These are phyloP conservation scores for Apodemia hepburni DNA, from an alignment of 2,888 invertebrate genomes.

Conservation along the genomic window DNA sequence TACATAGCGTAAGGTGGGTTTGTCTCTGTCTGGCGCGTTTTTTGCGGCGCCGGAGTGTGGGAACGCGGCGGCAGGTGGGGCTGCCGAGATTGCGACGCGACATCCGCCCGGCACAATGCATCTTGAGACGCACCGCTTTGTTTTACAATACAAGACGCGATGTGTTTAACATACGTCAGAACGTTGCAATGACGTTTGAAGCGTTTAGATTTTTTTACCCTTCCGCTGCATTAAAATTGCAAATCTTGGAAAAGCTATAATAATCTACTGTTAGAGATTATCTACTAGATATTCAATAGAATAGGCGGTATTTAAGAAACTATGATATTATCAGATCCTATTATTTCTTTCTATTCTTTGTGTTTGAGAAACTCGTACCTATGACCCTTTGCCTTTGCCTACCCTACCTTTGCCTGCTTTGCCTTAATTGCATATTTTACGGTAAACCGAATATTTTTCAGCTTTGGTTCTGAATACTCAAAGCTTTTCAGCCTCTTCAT, in stretches of 20 bases:
- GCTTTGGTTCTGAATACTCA: too few species aligned
- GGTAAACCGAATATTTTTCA: too few species aligned
- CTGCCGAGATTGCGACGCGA: slow-evolving; percentile 78
- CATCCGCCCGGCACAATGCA: slow-evolving; percentile 78
- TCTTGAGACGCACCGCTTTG: slow-evolving; percentile 51
- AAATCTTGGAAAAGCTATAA: slow-evolving; percentile 30
- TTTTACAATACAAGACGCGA: slow-evolving; percentile 60
- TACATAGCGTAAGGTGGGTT: slow-evolving; percentile 40
- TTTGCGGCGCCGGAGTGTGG: slow-evolving; percentile 80
- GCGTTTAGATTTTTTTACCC: slow-evolving; percentile 43
- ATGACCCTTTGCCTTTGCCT: too few species aligned
- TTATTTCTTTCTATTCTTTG: too few species aligned
- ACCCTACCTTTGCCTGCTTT: too few species aligned
- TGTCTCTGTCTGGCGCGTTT: slow-evolving; percentile 65
- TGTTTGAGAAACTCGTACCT: too few species aligned
- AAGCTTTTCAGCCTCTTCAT: too few species aligned
- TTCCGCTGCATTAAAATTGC: slow-evolving; percentile 32
- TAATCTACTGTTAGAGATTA: neutral
- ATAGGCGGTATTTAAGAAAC: neutral
- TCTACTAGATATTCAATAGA: too few species aligned
- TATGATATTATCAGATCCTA: neutral
- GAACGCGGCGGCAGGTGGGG: slow-evolving; percentile 78
- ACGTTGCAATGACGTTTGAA: slow-evolving; percentile 48
- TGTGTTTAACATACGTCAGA: slow-evolving; percentile 65
- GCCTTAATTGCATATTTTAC: too few species aligned